Evolutionary conservation across 2,888 invertebrate genomes (phyloP), one percentile per base, ranked within the genome.

Genomic region (Tetragonula carbonaria): DNA sequence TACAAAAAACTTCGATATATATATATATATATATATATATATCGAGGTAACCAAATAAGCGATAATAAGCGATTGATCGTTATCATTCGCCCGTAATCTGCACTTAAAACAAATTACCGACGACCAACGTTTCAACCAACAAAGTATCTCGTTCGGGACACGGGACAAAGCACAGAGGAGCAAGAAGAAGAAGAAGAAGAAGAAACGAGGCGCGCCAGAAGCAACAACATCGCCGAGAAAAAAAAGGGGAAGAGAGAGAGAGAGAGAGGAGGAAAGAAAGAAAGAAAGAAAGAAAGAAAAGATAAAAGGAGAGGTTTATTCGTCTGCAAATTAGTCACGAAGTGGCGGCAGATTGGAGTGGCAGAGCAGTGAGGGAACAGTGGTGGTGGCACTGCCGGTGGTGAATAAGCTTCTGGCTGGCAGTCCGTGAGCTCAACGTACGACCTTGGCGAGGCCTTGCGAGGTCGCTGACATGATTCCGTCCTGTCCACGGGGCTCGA

Each of bases 401-500:
- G 89, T 82, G 79, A 80, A 86, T 87, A 91, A 33, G 87, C 91
- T 91, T 88, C 88, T 86, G 88, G 45, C 90, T 90, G 89, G 90
- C 82, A 86, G 86, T 85, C 89, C 86, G 90, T 88, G 93, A 91
- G 93, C 94, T 94, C 93, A 94, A 93, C 91, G 93, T 92, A 93
- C 94, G 94, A 91, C 94, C 94, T 94, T 94, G 94, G 92, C 88
- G 93, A 91, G 94, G 91, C 94, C 94, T 94, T 93, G 94, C 93
- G 92, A 93, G 94, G 94, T 94, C 94, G 91, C 93, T 93, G 93
- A 94, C 94, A 93, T 93, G 93, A 92, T 92, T 93, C 91, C 88
- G 90, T 90, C 89, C 88, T 90, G 87, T 88, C 86, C 88, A 78
- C 82, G 84, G 8, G 80, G 23, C 85, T 78, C 76, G 75, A 38